Evolutionary conservation across 2,113 vertebrate species (phyloP), one percentile per base, ranked within the genome.

Genomic region (Oxygymnocypris stewartii): DNA sequence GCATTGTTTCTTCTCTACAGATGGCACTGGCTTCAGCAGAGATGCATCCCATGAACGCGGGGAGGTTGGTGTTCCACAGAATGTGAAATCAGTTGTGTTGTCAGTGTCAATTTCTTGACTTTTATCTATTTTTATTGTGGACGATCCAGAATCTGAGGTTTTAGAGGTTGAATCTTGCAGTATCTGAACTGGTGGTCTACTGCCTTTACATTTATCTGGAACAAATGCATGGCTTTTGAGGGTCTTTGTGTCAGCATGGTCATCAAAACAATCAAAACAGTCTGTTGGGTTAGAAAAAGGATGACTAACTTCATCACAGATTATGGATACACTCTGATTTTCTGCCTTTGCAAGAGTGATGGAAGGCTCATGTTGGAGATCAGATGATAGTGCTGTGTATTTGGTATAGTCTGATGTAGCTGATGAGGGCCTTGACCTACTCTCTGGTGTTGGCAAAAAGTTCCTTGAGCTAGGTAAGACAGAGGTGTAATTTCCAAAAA

Each of bases 401-500:
- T 31, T 87, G 63, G 25, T 71, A 59, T 71, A 59, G 18, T 65
- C 28, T 83, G 47, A 74, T 74, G 71, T 79, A 35, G 16, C 31
- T 44, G 76, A 81, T 51, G 74, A 61, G 10, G 83, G 35, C 59
- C 83, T 84, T 16, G 74, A 69, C 12, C 37, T 75, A 23, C 10
- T 11, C 31, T 23, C 63, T 76, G 84, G 79, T 67, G 78, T 78
- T 82, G 81, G 67, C 77, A 59, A 82, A 61, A 84, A 12, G 65
- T 35, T 67, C 0, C 67, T 57, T 82, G 44, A 79, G 51, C 77
- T 78, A 73, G 85, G 84, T 59, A 91, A 91, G 40, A 54, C 76
- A 9, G 47, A 51, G 25, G 65, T 12, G 10, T 83, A 9, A 37
- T 71, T 47, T 83, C 25, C 47, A 51, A 83, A 71, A 69, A 35